Conservation (phyloP, 2,888 invertebrate genomes). For the Bimastos eiseni region DNA sequence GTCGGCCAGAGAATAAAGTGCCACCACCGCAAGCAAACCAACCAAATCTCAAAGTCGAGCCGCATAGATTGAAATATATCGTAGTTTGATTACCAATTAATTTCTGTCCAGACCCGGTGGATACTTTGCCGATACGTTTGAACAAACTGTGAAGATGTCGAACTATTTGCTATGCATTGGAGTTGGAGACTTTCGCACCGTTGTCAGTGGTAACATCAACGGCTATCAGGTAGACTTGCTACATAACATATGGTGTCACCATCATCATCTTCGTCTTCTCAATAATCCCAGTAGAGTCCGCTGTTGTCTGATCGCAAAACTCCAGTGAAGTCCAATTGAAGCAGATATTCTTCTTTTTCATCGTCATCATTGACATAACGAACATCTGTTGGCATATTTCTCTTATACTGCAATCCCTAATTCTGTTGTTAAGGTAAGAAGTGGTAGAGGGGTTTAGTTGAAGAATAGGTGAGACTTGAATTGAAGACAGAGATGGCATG, state of each 20-base stretch:
- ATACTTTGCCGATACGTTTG: slow-evolving; percentile 39
- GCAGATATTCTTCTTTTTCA: neutral
- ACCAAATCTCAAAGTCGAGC: no score
- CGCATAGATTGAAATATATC: neutral
- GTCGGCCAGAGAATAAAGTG: no score
- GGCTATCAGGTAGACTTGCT: neutral
- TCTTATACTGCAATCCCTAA: no score
- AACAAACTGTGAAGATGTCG: slow-evolving; percentile 38
- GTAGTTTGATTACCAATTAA: neutral
- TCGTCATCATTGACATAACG: no score
- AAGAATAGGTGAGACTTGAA: no score
- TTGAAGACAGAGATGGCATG: no score
- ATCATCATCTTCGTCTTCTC: no score
- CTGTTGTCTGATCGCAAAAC: slow-evolving; percentile 28
- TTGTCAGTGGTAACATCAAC: slow-evolving; percentile 14
- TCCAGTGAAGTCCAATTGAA: slow-evolving; percentile 30
- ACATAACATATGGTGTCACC: neutral
- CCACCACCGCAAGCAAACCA: no score
- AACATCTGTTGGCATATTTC: no score
- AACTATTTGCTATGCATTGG: slow-evolving; percentile 40
- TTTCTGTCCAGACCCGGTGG: slow-evolving; percentile 29
- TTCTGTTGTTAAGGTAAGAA: no score
- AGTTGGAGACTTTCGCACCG: slow-evolving; percentile 37
- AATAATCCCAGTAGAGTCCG: slow-evolving; percentile 30
- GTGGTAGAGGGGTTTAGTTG: no score